Evolutionary conservation across 2,113 vertebrate species (phyloP), one percentile per base, ranked within the genome.

Genomic region (Zosterops pallidus): DNA sequence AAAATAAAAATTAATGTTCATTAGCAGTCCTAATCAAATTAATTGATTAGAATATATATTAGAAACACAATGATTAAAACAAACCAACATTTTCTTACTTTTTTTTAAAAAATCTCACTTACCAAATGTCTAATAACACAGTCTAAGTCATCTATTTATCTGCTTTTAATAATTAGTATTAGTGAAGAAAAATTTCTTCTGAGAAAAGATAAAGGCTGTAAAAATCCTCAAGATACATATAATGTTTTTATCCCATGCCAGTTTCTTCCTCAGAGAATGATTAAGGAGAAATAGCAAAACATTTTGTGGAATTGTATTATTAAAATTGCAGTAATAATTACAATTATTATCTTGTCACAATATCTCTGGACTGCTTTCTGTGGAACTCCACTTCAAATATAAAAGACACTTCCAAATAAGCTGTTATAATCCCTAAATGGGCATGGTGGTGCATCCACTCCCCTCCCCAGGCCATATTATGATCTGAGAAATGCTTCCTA

Each of bases 1-100:
- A 86, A 94, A 95, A 94, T 25, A 90, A 94, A 93, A 91, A 87
- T 42, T 41, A 74, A 53, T 70, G 31, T 89, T 89, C 33, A 57
- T 86, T 94, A 93, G 44, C 78, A 46, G 39, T 57, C 35, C 6
- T 72, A 91, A 83, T 33, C 2, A 33, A 62, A 94, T 80, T 82
- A n/a, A 83, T 60, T 70, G 55, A 49, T 47, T 63, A 80, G 13
- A 59, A 83, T 83, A 69, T 31, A 37, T 75, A 39, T 37, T 60
- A 91, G 63, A 86, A 56, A 29, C 25, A 60, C 20, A 92, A 71
- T 8, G 2, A 68, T 14, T 77, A 59, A 57, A 47, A 21, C 8
- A 50, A 83, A 63, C 3, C 25, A 59, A 53, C 9, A 41, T 14
- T 76, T 62, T 88, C 11, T 37, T 63, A n/a, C 8, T 68, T 63